Evolutionary conservation across 2,888 invertebrate genomes (phyloP).

Genomic region (Tuberolachnus salignus): DNA sequence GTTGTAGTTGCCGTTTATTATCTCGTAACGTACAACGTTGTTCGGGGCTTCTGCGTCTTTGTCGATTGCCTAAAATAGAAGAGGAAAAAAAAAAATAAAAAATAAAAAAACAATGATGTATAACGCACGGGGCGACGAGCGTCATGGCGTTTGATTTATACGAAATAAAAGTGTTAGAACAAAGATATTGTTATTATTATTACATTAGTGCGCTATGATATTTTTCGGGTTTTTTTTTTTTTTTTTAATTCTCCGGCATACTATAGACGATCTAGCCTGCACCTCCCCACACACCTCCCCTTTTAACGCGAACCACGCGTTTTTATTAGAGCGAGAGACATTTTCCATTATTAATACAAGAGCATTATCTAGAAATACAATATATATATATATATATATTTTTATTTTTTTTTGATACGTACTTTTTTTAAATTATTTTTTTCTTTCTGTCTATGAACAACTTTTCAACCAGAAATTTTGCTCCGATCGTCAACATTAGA

Average conservation of each 20-base stretch:
- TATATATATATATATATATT: too few relatives aligned
- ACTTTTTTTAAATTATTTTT: too few relatives aligned
- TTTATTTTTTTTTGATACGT: too few relatives aligned
- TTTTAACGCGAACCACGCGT: too few relatives aligned
- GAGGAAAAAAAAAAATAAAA: conserved; percentile 40
- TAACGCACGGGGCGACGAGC: not conserved
- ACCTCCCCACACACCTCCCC: too few relatives aligned
- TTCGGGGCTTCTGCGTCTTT: conserved; percentile 83
- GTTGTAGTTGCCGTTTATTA: conserved; percentile 77
- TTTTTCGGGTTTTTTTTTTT: not conserved
- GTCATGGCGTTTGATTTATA: conserved; percentile 13
- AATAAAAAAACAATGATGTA: conserved; percentile 17
- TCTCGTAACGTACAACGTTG: conserved; percentile 83
- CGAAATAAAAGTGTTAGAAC: not conserved
- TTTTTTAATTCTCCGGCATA: not conserved
- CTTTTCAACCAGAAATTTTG: too few relatives aligned
- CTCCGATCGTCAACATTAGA: too few relatives aligned
- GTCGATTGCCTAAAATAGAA: conserved; percentile 75
- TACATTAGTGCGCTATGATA: not conserved
- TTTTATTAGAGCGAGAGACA: too few relatives aligned
- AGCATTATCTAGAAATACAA: too few relatives aligned
- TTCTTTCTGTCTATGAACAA: too few relatives aligned
- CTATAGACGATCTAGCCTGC: too few relatives aligned
- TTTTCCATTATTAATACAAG: too few relatives aligned
- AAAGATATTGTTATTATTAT: not conserved